Conservation (phyloP, 2,888 invertebrate genomes). For the Caenorhabditis uteleia region DNA sequence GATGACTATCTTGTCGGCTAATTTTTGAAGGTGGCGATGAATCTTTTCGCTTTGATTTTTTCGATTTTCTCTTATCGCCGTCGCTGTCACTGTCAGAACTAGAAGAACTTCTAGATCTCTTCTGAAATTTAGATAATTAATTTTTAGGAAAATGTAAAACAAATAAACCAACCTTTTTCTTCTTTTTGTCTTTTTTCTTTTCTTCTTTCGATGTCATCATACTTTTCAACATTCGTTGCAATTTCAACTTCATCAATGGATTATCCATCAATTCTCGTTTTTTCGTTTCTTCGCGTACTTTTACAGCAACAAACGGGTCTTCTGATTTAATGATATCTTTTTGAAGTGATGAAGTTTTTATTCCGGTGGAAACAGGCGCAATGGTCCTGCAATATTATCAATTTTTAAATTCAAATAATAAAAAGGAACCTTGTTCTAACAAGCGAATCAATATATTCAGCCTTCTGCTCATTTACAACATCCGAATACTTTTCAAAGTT, state of each 20-base stretch:
- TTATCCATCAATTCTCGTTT: constrained; percentile 59
- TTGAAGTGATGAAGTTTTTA: constrained; percentile 47
- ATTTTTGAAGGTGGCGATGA: no score
- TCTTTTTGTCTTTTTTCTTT: constrained; percentile 36
- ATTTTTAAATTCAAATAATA: neutral
- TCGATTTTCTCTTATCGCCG: constrained; percentile 1
- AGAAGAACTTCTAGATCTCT: constrained; percentile 21
- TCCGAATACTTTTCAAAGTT: constrained; percentile 67
- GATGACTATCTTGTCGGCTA: no score
- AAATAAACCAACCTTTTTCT: constrained; percentile 2
- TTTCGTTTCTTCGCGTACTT: constrained; percentile 59
- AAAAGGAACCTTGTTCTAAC: constrained; percentile 22
- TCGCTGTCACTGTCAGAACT: constrained; percentile 9
- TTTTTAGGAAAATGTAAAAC: constrained; percentile 1
- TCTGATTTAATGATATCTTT: constrained; percentile 55
- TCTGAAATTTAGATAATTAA: constrained; percentile 25
- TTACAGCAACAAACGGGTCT: constrained; percentile 64
- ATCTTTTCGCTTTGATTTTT: constrained; percentile 6
- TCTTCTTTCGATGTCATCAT: constrained; percentile 42
- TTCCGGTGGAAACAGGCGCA: constrained; percentile 4
- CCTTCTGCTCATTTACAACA: constrained; percentile 56
- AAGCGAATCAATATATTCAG: constrained; percentile 44
- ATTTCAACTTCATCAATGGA: constrained; percentile 58
- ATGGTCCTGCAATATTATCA: constrained; percentile 16
- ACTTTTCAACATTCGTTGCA: constrained; percentile 52